Conservation (phyloP, 2,113 vertebrate species). For the Seriola dumerili region DNA sequence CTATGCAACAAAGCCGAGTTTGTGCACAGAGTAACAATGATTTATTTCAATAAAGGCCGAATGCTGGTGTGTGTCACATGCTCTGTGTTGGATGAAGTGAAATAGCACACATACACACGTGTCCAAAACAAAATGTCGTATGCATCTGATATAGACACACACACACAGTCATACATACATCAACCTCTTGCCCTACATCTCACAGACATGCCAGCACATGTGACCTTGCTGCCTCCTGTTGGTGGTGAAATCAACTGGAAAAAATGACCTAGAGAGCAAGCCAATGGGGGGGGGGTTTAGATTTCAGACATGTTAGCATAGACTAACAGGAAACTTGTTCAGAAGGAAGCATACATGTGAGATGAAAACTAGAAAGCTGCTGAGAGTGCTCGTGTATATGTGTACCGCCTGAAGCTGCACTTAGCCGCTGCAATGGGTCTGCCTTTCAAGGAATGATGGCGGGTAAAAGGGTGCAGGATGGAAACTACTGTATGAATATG, state of each 20-base stretch:
- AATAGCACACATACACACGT: not conserved
- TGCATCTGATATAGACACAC: not conserved
- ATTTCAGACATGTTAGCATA: not conserved
- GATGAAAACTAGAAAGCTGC: not conserved
- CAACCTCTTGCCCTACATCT: conserved; percentile 48
- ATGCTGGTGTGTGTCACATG: not conserved
- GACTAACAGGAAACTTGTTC: not conserved
- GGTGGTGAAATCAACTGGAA: conserved; percentile 57
- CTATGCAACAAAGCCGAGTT: not conserved
- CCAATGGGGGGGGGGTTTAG: conserved; percentile 16
- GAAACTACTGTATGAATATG: not conserved
- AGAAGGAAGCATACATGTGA: not conserved
- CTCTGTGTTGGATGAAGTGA: not conserved
- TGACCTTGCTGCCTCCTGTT: conserved; percentile 48
- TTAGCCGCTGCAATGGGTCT: not conserved
- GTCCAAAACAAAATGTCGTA: not conserved
- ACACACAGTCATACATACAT: conserved; percentile 4
- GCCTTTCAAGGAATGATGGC: not conserved
- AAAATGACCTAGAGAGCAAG: conserved; percentile 41
- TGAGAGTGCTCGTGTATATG: not conserved
- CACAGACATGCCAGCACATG: conserved; percentile 25
- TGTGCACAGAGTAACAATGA: not conserved
- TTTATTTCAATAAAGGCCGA: not conserved
- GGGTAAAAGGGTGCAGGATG: not conserved
- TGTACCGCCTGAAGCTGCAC: not conserved